Evolutionary conservation across 2,113 vertebrate genomes (phyloP), one percentile per base, ranked within the genome.

Genomic region (Cavia aperea): DNA sequence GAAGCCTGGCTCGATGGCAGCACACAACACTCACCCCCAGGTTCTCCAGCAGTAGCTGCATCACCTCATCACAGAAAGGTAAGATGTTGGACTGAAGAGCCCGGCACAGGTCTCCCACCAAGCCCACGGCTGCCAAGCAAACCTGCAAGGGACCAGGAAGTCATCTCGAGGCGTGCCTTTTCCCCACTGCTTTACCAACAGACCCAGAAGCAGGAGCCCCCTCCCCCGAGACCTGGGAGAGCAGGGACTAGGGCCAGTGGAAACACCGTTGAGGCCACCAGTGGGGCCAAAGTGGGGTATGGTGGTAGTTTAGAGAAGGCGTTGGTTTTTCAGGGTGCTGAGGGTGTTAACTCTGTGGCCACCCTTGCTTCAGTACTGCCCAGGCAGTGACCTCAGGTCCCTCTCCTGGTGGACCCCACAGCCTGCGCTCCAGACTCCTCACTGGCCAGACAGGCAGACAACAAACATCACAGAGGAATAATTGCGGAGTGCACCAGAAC

Each of bases 11-110:
- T 5, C 24, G 6, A 11, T 5, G 7, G 26, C 39, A 23, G 73
- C 11, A 10, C 21, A 39, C 3, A 92, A 93, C 54, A 96, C 98
- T 99, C 97, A 99, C 99, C 97, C 99, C 99, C 75, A 99, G 97
- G 96, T 99, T 99, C 97, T 99, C 99, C 97, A 99, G 96, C 23
- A 99, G 98, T 93, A 99, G 98, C 97, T 99, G 99, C 99, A 99
- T 99, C 96, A 99, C 99, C 97, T 99, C 99, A 1, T 99, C 99
- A 68, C 99, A 99, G 97, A 98, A 99, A 94, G 98, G 99, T 97
- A 99, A 97, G 96, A 99, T 99, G 97, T 99, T 99, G 97, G 98
- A 97, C 94, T 98, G 99, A 73, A 99, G 98, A 46, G 99, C 99
- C 87, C 99, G 97, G 96, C 99, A 99, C 29, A 99, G 97, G 96